A percentile compares a stretch with the other conserved stretches of the same genome.
phyloP scores from a whole-genome alignment of 2,113 vertebrate species.

The Cariama cristata region DNA sequence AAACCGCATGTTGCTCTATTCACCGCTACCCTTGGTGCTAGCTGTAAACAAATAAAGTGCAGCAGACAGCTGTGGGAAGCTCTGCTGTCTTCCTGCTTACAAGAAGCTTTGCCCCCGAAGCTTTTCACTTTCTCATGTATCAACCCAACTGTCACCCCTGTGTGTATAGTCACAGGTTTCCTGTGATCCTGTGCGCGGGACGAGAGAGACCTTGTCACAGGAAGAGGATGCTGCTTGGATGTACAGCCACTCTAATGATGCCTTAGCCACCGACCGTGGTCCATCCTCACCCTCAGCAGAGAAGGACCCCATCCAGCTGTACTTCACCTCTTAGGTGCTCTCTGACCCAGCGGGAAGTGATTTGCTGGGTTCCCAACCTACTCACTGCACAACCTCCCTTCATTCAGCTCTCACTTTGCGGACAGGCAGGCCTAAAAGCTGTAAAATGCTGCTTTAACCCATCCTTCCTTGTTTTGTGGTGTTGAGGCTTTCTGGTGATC shows the following conservation, averaged over 20 bases:
- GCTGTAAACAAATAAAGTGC: background rate
- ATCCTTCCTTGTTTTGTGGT: background rate
- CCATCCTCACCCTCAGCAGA: background rate
- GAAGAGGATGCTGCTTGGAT: background rate
- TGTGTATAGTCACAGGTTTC: background rate
- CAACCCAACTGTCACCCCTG: background rate
- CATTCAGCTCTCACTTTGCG: background rate
- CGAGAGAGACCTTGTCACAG: background rate
- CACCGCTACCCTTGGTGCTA: rapidly evolving
- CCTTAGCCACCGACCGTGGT: rapidly evolving
- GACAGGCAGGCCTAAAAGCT: background rate
- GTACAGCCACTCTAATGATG: background rate
- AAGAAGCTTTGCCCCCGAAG: background rate
- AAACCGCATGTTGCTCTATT: background rate
- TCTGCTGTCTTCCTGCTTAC: background rate
- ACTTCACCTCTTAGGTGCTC: background rate
- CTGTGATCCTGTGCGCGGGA: background rate
- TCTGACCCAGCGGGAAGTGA: background rate
- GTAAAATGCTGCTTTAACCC: background rate
- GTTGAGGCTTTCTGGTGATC: background rate
- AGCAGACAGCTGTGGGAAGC: background rate
- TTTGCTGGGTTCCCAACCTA: background rate
- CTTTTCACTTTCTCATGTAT: rapidly evolving
- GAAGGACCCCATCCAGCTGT: background rate
- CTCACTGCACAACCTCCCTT: background rate